Evolutionary conservation across 2,888 invertebrate genomes (phyloP), one percentile per base, ranked within the genome.

Genomic region (Agriopis aurantiaria): DNA sequence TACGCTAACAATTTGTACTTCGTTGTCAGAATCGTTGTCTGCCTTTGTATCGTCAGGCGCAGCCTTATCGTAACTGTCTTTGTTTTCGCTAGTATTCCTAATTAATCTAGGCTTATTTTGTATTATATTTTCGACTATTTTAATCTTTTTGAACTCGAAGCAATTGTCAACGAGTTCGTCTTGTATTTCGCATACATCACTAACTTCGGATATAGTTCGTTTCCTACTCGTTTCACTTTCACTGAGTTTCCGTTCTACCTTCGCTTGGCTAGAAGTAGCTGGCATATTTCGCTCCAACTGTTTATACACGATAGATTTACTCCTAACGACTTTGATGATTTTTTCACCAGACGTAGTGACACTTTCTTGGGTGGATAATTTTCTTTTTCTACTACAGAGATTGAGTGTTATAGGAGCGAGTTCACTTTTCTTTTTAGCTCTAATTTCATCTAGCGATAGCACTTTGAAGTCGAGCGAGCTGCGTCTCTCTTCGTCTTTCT

Each of bases 381-480:
- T 93, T 65, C 93, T 82, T 79, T 93, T 94, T 33, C 92, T 85
- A 69, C 48, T 65, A 8, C 52, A 51, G 12, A 93, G 74, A 61
- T 90, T 93, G 2, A 93, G 74, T 0, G 90, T 90, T 57, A 92
- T 92, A 0, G 90, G 91, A 41, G 84, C 73, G 8, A 83, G 83
- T 1, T 75, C 80, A 10, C 0, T 67, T 72, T 89, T 92, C 77
- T 91, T 92, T 58, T 86, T 82, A 0, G 93, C 94, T 63, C 94
- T 80, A 10, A 95, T 95, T 79, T 95, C 95, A n/a, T 95, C 94
- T 8, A 95, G 83, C 0, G 95, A 93, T 12, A 95, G 78, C 0
- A 95, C 84, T 82, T 95, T 92, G 78, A 95, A 95, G 76, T 95
- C 93, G 33, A 91, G 73, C 0, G 87, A 82, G 76, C 74, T 84